Evolutionary conservation across 2,888 invertebrate species (phyloP), one percentile per base, ranked within the genome.

Genomic region (Zelleria hepariella): DNA sequence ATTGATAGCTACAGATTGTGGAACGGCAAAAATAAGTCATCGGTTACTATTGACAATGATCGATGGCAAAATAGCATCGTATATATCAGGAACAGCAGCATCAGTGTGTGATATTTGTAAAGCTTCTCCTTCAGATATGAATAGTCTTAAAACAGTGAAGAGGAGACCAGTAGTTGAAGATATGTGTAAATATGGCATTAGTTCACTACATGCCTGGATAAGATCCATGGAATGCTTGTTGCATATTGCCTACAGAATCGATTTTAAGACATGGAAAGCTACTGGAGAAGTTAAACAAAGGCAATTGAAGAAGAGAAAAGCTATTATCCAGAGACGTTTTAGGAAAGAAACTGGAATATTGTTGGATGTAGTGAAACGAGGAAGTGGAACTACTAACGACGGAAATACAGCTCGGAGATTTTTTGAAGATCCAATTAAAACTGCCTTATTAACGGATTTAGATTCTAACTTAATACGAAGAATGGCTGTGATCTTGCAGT

Each of bases 171-270:
- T 20, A 25, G 20, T 26, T 15, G 48, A 56, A 26, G 23, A 27
- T 24, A 21, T 54, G 20, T 58, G 48, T 27, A 27, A 58, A 26
- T 60, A 54, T 54, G 60, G 60, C 4, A 42, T 60, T 24, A 49
- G 58, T 8, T 53, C 55, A 1, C 21, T 60, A 42, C 60, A 60
- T n/a, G 60, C 58, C 10, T 58, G 51, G 58, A 60, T 58, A 26
- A 2, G 55, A n/a, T 47, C 58, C n/a, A 60, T 60, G 60, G 60
- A 60, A 20, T 42, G 59, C 24, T 59, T 60, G 20, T 47, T 60
- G 27, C 60, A 60, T 26, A 60, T 58, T 47, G 42, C 58, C 8
- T 60, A 58, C 21, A 60, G 55, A 53, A 15, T 60, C 15, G 53
- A 53, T 48, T n/a, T 51, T 15, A 49, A 59, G 32, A 48, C n/a